Percentiles rank a stretch among this genome's conserved stretches.
These are phyloP conservation scores for Triops longicaudatus DNA, from an alignment of 1,140 invertebrate genomes.

Conservation along the genomic window DNA sequence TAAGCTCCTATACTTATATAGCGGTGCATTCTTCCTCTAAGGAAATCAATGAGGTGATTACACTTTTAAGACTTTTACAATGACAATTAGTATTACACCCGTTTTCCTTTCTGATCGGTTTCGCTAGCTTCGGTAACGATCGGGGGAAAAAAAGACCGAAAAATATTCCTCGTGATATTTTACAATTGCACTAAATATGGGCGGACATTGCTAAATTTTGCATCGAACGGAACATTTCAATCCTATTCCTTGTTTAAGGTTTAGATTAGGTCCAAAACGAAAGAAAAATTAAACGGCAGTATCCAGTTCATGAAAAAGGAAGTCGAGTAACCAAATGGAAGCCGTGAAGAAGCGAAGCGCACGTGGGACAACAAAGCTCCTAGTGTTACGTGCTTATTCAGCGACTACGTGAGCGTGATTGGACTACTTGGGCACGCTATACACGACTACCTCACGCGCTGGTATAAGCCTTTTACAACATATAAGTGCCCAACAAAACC, in stretches of 20 bases:
- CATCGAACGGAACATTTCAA: background rate
- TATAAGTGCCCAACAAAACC: background rate
- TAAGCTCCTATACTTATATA: background rate
- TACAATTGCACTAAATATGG: background rate
- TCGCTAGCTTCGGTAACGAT: background rate
- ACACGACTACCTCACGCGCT: constrained; percentile 5
- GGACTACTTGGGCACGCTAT: constrained; percentile 9
- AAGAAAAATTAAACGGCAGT: background rate
- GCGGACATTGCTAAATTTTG: background rate
- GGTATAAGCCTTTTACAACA: constrained; percentile 1
- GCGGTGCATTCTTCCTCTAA: background rate
- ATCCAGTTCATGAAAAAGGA: background rate
- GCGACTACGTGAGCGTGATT: constrained; percentile 11
- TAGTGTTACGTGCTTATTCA: background rate
- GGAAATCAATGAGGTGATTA: background rate
- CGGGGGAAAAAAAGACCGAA: background rate
- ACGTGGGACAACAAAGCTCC: constrained; percentile 6
- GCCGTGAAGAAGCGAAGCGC: background rate
- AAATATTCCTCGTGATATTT: background rate
- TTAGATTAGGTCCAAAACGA: background rate
- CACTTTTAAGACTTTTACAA: background rate
- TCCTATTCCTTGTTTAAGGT: background rate
- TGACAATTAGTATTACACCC: background rate
- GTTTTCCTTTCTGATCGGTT: background rate
- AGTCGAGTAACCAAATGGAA: background rate